phyloP scores from a whole-genome alignment of 2,888 invertebrate species.

The Conomelus anceps region DNA sequence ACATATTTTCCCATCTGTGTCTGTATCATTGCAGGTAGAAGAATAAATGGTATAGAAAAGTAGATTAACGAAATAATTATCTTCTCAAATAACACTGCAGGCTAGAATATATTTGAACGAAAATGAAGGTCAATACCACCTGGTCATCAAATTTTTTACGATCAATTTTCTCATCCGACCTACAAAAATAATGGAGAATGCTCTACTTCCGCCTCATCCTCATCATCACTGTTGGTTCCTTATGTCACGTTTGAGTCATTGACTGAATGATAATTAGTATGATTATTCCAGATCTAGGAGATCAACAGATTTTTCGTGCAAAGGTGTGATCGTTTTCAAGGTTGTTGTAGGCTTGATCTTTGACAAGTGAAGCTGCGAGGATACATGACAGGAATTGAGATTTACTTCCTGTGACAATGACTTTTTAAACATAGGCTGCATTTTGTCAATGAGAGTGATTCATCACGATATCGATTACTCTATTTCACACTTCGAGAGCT shows the following conservation, averaged over 20 bases:
- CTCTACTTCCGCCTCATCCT: background rate
- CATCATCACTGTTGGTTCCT: too few relatives aligned
- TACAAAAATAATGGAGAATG: background rate
- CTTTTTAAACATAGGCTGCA: background rate
- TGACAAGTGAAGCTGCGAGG: background rate
- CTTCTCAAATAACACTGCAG: background rate
- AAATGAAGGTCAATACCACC: background rate
- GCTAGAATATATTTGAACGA: background rate
- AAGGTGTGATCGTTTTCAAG: background rate
- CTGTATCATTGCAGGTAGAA: too few relatives aligned
- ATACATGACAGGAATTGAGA: background rate
- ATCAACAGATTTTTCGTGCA: background rate
- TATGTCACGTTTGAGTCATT: background rate
- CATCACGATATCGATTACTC: background rate
- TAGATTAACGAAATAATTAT: too few relatives aligned
- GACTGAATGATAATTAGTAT: background rate
- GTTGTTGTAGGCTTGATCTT: background rate
- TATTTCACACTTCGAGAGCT: background rate
- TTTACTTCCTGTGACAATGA: background rate
- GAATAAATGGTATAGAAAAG: too few relatives aligned
- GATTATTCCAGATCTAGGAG: background rate
- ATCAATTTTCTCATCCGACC: too few relatives aligned
- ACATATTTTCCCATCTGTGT: too few relatives aligned
- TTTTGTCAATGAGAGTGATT: background rate
- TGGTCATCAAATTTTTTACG: background rate